Conservation (phyloP, 2,888 invertebrate species). For the Leucophora obtusa region DNA sequence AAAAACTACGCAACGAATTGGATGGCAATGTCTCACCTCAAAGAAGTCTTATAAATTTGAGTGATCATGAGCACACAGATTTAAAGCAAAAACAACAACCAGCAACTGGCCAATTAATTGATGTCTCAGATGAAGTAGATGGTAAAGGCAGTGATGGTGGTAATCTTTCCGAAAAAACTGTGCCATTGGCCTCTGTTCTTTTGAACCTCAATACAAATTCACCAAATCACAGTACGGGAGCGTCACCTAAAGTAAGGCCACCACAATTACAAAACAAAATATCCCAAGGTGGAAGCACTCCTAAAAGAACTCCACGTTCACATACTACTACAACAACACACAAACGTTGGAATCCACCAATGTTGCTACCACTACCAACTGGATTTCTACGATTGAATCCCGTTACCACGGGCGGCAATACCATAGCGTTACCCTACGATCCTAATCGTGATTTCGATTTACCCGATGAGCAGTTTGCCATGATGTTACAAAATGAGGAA, state of each 20-base stretch:
- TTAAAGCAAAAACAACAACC: slow-evolving; percentile 38
- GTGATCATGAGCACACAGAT: slow-evolving; percentile 59
- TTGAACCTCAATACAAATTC: slow-evolving; percentile 76
- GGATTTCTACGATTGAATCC: slow-evolving; percentile 84
- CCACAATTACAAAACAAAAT: slow-evolving; percentile 52
- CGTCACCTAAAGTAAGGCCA: slow-evolving; percentile 60
- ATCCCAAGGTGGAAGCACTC: slow-evolving; percentile 43
- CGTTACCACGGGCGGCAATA: slow-evolving; percentile 56
- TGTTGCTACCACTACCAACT: slow-evolving; percentile 87
- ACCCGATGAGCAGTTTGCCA: slow-evolving; percentile 91
- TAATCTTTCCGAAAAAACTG: slow-evolving; percentile 44
- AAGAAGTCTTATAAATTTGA: slow-evolving; percentile 75
- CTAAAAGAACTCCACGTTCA: slow-evolving; percentile 63
- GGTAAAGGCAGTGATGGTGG: slow-evolving; percentile 62
- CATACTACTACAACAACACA: slow-evolving; percentile 70
- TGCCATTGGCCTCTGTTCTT: slow-evolving; percentile 67
- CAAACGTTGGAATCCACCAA: slow-evolving; percentile 87
- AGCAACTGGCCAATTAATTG: slow-evolving; percentile 69
- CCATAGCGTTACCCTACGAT: slow-evolving; percentile 62
- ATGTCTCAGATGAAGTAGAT: slow-evolving; percentile 70
- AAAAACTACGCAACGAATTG: slow-evolving; percentile 86
- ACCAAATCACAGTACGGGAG: slow-evolving; percentile 75
- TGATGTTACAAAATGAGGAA: slow-evolving; percentile 93
- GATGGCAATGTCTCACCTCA: slow-evolving; percentile 78
- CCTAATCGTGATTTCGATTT: slow-evolving; percentile 81